Conservation (phyloP, 1,140 invertebrate species). For the Drosophila fuyamai region DNA sequence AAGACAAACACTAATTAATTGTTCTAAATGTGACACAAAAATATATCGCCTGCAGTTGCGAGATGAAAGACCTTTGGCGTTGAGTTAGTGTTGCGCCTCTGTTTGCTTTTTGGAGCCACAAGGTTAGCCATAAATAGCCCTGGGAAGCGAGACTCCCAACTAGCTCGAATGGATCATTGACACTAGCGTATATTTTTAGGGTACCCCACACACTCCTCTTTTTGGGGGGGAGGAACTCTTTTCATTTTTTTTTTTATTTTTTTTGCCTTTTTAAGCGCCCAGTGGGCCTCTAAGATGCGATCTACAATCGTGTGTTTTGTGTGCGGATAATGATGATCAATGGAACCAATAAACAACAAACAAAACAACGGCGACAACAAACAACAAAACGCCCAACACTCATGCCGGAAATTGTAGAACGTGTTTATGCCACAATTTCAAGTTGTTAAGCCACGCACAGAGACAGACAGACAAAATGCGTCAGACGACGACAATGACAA, state of each 20-base stretch:
- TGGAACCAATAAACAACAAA: slow-evolving; percentile 68
- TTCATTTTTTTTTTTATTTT: too few species aligned
- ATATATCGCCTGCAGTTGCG: slow-evolving; percentile 40
- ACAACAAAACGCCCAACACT: slow-evolving; percentile 69
- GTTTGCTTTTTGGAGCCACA: slow-evolving; percentile 39
- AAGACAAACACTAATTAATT: slow-evolving; percentile 65
- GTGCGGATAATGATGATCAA: slow-evolving; percentile 75
- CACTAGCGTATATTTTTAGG: slow-evolving; percentile 36
- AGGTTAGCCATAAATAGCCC: slow-evolving; percentile 61
- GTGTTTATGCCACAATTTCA: slow-evolving; percentile 82
- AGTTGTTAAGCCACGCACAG: slow-evolving; percentile 79
- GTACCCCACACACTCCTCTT: background rate
- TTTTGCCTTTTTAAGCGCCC: background rate
- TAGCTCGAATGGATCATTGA: slow-evolving; percentile 35
- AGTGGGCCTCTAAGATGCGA: slow-evolving; percentile 20
- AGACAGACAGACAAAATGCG: slow-evolving; percentile 47
- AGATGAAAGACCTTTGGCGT: slow-evolving; percentile 50
- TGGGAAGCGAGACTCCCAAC: slow-evolving; percentile 44
- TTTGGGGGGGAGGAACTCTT: background rate
- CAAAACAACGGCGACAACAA: slow-evolving; percentile 46
- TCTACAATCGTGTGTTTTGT: slow-evolving; percentile 44
- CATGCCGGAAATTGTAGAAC: slow-evolving; percentile 81
- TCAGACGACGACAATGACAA: slow-evolving; percentile 34
- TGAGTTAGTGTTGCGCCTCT: slow-evolving; percentile 16
- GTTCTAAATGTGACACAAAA: slow-evolving; percentile 58